Evolutionary conservation across 2,888 invertebrate genomes (phyloP), one percentile per base, ranked within the genome.

Genomic region (Syritta pipiens): DNA sequence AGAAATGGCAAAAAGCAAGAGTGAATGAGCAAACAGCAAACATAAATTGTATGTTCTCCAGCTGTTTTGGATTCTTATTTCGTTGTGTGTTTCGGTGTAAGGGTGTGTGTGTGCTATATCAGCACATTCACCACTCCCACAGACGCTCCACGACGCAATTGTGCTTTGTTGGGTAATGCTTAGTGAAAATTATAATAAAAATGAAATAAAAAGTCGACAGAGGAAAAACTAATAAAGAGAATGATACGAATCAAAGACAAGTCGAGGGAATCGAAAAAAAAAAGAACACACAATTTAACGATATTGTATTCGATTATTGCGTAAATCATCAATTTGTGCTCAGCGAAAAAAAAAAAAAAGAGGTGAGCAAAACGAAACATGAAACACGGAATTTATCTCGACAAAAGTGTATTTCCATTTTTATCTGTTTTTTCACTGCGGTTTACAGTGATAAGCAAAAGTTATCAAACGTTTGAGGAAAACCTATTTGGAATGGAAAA

Each of bases 1-100:
- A 59, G 22, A 19, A 49, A 69, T 62, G 49, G 62, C 55, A 42
- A 60, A 67, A 71, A 62, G 55, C 53, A 71, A 71, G 40, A 74
- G 59, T 74, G 30, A 37, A 44, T 49, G 57, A 55, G 49, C 42
- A 57, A 63, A 48, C 10, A 42, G 20, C 65, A 42, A 74, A 60
- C 59, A 74, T 67, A 17, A 63, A 51, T 57, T 42, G 22, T 55
- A 26, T 24, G 28, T 49, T n/a, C 14, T 28, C 62, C 75, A 76
- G 75, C 75, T 76, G 75, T 76, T 76, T 57, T 62, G 55, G 62
- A 48, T 67, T 46, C 44, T 22, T 48, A 9, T 22, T 20, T 37
- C 10, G 14, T 37, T 10, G 10, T 46, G 26, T 44, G 32, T 17
- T 12, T 53, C 48, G 2, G 1, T 0, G 4, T 40, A 17, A 10